These are phyloP conservation scores for Ditula angustiorana DNA, from an alignment of 2,888 invertebrate species.

Conservation along the genomic window DNA sequence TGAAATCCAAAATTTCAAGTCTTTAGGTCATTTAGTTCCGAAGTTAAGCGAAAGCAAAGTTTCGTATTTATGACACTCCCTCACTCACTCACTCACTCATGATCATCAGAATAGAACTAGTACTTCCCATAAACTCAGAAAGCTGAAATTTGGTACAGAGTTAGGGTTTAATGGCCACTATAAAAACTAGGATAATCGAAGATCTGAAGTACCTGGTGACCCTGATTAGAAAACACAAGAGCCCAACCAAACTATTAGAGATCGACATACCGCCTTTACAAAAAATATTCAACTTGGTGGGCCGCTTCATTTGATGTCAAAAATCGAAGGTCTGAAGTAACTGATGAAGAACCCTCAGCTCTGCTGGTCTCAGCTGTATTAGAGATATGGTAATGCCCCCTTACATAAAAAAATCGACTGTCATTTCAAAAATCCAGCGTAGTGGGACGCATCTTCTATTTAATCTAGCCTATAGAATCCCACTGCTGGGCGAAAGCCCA, in stretches of 20 bases:
- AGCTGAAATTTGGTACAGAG: too few species aligned
- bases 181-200: conserved; percentile 15
- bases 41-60: too few species aligned
- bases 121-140: too few species aligned
- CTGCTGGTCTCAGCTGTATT: conserved; percentile 1
- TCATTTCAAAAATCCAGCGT: conserved; percentile 36
- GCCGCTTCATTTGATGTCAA: too few species aligned
- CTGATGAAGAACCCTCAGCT: too few species aligned
- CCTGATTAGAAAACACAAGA: conserved; percentile 25
- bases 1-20: not conserved
- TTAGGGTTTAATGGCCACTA: too few species aligned
- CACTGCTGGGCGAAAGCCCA: too few species aligned
- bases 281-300: too few species aligned
- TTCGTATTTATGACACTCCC: not conserved
- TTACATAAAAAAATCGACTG: conserved; percentile 34
- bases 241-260: conserved; percentile 27
- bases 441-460: too few species aligned
- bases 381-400: conserved; percentile 31
- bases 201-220: conserved; percentile 21
- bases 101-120: conserved; percentile 39
- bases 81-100: too few species aligned
- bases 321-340: not conserved
- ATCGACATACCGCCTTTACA: conserved; percentile 14
- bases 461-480: too few species aligned
- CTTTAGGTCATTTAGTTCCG: too few species aligned